phyloP scores from a whole-genome alignment of 1,140 invertebrate genomes.

The Ylistrum balloti region DNA sequence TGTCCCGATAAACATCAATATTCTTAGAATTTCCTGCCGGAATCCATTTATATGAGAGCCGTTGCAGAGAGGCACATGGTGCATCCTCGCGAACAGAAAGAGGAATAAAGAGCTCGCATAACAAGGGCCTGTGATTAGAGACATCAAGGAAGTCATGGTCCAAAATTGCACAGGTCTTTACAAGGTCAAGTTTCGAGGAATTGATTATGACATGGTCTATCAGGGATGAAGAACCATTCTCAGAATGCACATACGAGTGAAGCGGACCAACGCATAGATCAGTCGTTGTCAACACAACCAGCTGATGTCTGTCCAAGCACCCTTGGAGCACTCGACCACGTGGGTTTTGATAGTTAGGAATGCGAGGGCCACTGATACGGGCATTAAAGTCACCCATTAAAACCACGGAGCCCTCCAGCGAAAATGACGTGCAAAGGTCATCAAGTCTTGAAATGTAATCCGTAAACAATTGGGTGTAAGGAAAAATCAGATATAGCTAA shows the following conservation, averaged over 20 bases:
- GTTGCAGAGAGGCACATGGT: neutral
- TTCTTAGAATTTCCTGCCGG: neutral
- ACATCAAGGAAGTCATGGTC: neutral
- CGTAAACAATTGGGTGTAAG: no score
- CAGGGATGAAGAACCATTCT: neutral
- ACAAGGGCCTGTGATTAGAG: no score
- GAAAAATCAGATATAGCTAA: no score
- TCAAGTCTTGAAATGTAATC: neutral
- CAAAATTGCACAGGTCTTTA: neutral
- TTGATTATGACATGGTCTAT: neutral
- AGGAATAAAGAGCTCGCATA: no score
- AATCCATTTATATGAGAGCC: neutral
- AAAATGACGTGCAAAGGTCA: neutral
- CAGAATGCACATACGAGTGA: neutral
- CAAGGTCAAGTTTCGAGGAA: neutral
- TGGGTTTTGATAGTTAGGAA: neutral
- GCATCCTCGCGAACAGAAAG: no score
- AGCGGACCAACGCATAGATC: neutral
- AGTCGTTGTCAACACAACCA: neutral
- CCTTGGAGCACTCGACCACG: neutral
- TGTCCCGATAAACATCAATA: neutral
- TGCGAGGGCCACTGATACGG: neutral
- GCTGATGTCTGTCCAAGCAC: neutral
- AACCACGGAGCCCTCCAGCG: neutral
- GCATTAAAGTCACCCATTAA: neutral